Conservation (phyloP, 2,797 vertebrate species). For the Natrix natrix region DNA sequence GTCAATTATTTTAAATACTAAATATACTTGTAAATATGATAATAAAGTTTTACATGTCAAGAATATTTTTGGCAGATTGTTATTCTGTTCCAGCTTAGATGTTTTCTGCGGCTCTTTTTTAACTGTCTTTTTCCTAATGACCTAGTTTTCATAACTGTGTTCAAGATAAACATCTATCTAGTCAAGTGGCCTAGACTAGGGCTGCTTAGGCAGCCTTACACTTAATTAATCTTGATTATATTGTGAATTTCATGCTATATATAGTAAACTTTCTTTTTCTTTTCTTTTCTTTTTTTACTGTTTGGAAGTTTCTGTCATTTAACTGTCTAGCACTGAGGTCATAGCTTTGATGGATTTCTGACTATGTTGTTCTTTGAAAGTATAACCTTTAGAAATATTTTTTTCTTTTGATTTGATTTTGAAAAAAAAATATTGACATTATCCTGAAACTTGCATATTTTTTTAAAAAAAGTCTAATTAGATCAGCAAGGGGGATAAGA, state of each 20-base stretch:
- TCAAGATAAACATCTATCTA: slow-evolving; percentile 27
- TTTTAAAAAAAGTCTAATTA: neutral
- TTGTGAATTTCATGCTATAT: slow-evolving; percentile 25
- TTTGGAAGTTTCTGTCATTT: slow-evolving; percentile 36
- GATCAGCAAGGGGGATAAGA: neutral
- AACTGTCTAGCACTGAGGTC: slow-evolving; percentile 24
- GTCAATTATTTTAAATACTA: neutral
- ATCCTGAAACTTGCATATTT: neutral
- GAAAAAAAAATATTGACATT: slow-evolving; percentile 18
- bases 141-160: neutral
- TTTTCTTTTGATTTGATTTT: slow-evolving; percentile 26
- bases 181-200: slow-evolving; percentile 7
- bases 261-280: neutral
- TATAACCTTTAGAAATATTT: slow-evolving; percentile 37
- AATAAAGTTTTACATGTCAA: neutral
- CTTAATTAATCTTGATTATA: slow-evolving; percentile 21
- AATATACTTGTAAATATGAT: neutral
- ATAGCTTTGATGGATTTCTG: slow-evolving; percentile 37
- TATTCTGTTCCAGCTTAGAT: neutral
- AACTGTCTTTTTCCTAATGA: slow-evolving; percentile 9
- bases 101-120: slow-evolving; percentile 17
- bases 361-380: slow-evolving; percentile 26
- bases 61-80: neutral
- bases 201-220: neutral
- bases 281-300: slow-evolving; percentile 5